phyloP scores from a whole-genome alignment of 2,888 invertebrate species.

The Leptinotarsa rubiginosa region DNA sequence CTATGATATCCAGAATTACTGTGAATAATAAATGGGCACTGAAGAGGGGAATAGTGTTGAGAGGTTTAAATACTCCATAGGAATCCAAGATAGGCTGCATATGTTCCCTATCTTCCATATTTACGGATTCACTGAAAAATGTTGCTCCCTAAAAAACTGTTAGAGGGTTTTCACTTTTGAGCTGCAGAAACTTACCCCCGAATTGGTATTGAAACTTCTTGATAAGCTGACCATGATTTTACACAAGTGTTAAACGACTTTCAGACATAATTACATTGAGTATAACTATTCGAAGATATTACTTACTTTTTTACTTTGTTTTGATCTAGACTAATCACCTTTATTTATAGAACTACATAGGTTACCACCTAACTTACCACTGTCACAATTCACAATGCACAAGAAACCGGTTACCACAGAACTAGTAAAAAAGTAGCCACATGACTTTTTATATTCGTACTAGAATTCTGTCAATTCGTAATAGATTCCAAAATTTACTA shows the following conservation, averaged over 20 bases:
- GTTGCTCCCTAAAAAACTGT: slow-evolving; percentile 62
- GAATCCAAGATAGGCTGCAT: slow-evolving; percentile 63
- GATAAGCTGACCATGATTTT: slow-evolving; percentile 58
- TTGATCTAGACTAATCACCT: neutral
- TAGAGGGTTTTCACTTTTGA: slow-evolving; percentile 51
- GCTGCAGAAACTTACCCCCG: slow-evolving; percentile 59
- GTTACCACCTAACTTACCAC: too few relatives aligned
- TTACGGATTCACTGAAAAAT: slow-evolving; percentile 65
- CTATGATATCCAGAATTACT: slow-evolving; percentile 60
- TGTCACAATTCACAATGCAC: too few relatives aligned
- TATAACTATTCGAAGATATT: neutral
- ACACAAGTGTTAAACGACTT: neutral
- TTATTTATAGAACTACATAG: too few relatives aligned
- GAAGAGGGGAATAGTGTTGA: slow-evolving; percentile 60
- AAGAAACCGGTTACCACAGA: too few relatives aligned
- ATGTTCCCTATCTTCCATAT: slow-evolving; percentile 63
- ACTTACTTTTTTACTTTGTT: neutral
- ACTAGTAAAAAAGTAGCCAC: too few relatives aligned
- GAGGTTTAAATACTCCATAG: slow-evolving; percentile 62
- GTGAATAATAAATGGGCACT: slow-evolving; percentile 59
- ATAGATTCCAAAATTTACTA: too few relatives aligned
- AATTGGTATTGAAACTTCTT: slow-evolving; percentile 59
- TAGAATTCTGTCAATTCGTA: too few relatives aligned
- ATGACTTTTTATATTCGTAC: too few relatives aligned
- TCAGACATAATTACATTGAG: neutral